Evolutionary conservation across 2,888 invertebrate genomes (phyloP).

Genomic region (Petrophora chlorosata): DNA sequence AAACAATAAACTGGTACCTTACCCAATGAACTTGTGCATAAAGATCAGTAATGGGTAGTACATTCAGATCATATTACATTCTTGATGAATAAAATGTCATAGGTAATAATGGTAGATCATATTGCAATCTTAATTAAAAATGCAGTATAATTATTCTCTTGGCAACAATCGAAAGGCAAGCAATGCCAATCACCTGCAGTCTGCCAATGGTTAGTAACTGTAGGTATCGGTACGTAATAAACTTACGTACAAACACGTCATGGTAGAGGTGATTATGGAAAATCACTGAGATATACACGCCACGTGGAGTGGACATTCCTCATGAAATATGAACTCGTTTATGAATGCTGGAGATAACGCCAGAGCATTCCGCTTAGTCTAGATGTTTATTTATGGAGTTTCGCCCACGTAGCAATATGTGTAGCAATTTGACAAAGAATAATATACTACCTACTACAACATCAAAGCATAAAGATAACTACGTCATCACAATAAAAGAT

Average conservation of each 20-base stretch:
- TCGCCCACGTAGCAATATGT: not conserved
- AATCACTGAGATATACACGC: conserved; percentile 37
- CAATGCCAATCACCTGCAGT: conserved; percentile 21
- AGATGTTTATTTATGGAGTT: conserved; percentile 2
- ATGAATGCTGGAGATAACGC: conserved; percentile 16
- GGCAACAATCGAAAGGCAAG: conserved; percentile 15
- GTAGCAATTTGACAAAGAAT: not conserved
- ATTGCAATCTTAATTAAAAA: conserved; percentile 3
- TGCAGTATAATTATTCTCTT: conserved; percentile 3
- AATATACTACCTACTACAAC: conserved; percentile 1
- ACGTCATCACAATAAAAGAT: no score
- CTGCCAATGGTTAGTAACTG: conserved; percentile 1
- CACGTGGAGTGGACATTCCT: conserved; percentile 23
- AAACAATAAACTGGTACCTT: not conserved
- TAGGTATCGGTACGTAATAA: conserved; percentile 13
- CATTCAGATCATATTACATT: no score
- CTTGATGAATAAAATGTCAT: no score
- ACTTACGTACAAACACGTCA: conserved; percentile 23
- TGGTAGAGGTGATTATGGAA: conserved; percentile 39
- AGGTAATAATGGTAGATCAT: conserved; percentile 4
- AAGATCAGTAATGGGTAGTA: not conserved
- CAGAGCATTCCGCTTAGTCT: conserved; percentile 2
- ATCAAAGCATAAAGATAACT: not conserved
- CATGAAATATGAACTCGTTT: conserved; percentile 24
- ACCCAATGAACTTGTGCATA: not conserved